phyloP scores from a whole-genome alignment of 2,797 vertebrate genomes.

The Uromys caudimaculatus region DNA sequence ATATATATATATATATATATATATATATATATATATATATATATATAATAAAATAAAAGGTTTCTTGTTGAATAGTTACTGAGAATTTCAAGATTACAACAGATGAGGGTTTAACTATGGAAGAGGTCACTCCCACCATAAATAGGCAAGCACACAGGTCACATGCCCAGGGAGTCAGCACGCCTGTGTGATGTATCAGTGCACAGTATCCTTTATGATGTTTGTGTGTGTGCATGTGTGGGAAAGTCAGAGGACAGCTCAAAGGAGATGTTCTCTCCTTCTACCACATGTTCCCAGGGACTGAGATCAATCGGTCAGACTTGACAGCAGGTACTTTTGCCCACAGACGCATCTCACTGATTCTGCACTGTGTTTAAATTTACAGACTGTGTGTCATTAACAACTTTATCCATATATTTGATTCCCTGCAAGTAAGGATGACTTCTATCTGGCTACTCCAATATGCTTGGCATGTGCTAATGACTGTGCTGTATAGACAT shows the following conservation, averaged over 20 bases:
- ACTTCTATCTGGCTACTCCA: neutral
- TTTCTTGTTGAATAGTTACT: neutral
- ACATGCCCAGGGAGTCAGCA: neutral
- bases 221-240: neutral
- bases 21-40: too few species aligned
- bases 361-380: neutral
- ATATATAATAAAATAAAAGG: neutral
- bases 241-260: neutral
- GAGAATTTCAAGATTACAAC: conserved; percentile 48
- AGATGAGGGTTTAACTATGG: neutral
- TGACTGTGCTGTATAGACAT: neutral
- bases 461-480: neutral
- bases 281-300: too few species aligned
- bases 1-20: too few species aligned
- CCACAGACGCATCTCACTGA: neutral
- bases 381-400: neutral
- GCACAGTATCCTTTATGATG: neutral
- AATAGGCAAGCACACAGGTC: fast-evolving
- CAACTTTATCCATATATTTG: neutral
- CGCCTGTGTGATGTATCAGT: neutral
- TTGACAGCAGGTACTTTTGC: neutral
- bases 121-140: neutral
- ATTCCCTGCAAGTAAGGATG: neutral
- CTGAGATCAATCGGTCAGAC: neutral
- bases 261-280: neutral